Evolutionary conservation across 1,140 invertebrate genomes (phyloP).

Genomic region (Palaemon carinicauda): DNA sequence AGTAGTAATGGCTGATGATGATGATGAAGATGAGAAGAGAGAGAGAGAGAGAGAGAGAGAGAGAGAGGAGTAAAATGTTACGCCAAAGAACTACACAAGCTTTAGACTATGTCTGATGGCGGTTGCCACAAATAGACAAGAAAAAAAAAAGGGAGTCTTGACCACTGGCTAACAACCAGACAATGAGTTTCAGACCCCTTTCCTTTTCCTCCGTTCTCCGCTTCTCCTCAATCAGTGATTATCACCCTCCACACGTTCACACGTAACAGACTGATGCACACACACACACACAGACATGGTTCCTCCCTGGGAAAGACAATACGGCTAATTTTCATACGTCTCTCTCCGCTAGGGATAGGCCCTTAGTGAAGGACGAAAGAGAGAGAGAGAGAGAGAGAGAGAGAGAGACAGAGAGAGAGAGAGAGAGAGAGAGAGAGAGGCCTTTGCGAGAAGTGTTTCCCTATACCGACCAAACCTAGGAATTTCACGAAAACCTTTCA

Average conservation of each 20-base stretch:
- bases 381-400: neutral
- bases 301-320: neutral
- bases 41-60: neutral
- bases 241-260: neutral
- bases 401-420: constrained; percentile 5
- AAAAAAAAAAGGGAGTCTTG: neutral
- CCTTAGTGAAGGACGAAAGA: neutral
- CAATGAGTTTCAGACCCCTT: neutral
- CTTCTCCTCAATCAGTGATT: neutral
- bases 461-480: neutral
- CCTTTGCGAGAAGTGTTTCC: neutral
- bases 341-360: neutral
- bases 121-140: neutral
- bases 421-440: constrained; percentile 5
- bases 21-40: neutral
- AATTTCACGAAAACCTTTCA: neutral
- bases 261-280: neutral
- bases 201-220: neutral
- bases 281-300: constrained; percentile 8
- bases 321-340: constrained; percentile 10
- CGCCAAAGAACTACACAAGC: neutral
- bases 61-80: neutral
- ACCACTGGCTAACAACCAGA: neutral
- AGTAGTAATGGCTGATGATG: no score
- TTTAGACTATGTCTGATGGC: neutral